Base-by-base conservation (phyloP, 2,113 vertebrate species). In the Amblyopsis rosae region DNA sequence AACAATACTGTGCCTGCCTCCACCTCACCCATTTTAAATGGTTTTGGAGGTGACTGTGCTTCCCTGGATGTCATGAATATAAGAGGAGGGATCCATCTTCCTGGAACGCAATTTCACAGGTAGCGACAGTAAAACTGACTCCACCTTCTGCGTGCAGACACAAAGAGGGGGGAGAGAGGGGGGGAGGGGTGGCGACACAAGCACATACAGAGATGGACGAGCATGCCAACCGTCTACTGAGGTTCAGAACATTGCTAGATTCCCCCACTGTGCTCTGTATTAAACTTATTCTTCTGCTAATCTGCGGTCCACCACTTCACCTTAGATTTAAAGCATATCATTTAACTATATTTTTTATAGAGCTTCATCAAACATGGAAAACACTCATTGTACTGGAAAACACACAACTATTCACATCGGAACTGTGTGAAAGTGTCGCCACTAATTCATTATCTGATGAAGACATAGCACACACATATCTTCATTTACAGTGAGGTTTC, bases 31-130 rank as follows among this genome's bases (percentile, higher is more conserved):
- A 88, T 91, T 91, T 92, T 92, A 90, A 92, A 88, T 79, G 89
- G 89, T 83, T 88, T 86, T 87, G 87, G 90, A 89, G 84, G 91
- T 89, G 91, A 92, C 88, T 91, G 89, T 88, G 91, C 87, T 89
- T 91, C 84, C 84, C 82, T 86, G 84, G 80, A 82, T 89, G 90
- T 92, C 91, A 93, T 91, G 89, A 91, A 93, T 90, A 91, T 87
- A 90, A 90, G 88, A 88, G 88, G 91, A 91, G 87, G 88, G 88
- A 91, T 92, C 88, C 88, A 91, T 93, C 89, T 93, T 89, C 70
- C 85, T 83, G 80, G 88, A 91, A 92, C 90, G 91, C 90, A 92
- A 91, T 92, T 93, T 93, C 89, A 91, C 90, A 92, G 90, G 91
- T 90, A 90, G 90, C 90, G 88, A 89, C 90, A 91, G 86, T 90